phyloP scores from a whole-genome alignment of 1,140 invertebrate species.

The Epicauta chinensis region DNA sequence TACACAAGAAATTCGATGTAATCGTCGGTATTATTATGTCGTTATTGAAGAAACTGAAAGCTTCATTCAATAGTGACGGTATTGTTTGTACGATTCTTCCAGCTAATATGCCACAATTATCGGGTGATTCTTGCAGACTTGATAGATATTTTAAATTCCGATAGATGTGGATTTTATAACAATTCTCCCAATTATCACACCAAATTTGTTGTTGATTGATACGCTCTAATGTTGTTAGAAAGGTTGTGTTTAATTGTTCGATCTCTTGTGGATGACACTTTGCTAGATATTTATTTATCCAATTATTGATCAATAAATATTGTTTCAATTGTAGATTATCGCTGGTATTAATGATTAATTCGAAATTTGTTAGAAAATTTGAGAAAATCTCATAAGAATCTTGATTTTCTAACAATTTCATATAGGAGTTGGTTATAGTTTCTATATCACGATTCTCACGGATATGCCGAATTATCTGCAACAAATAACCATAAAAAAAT shows the following conservation, averaged over 20 bases:
- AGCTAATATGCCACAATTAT: constrained; percentile 28
- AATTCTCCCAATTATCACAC: constrained; percentile 24
- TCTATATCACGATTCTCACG: constrained; percentile 23
- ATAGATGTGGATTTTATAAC: constrained; percentile 29
- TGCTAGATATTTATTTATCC: constrained; percentile 32
- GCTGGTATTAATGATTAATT: constrained; percentile 23
- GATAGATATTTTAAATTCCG: constrained; percentile 28
- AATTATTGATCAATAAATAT: constrained; percentile 29
- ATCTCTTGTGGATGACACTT: constrained; percentile 32
- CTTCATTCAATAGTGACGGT: constrained; percentile 19
- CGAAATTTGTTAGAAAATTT: constrained; percentile 28
- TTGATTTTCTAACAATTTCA: constrained; percentile 18
- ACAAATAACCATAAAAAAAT: too few relatives aligned
- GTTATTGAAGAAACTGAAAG: constrained; percentile 25
- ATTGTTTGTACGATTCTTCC: constrained; percentile 22
- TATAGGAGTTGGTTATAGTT: constrained; percentile 19
- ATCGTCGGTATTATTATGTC: constrained; percentile 24
- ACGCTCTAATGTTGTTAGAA: constrained; percentile 24
- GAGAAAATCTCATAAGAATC: constrained; percentile 14
- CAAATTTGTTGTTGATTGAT: constrained; percentile 27
- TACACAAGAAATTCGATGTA: constrained; percentile 20
- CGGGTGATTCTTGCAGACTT: constrained; percentile 8
- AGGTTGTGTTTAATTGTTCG: constrained; percentile 21
- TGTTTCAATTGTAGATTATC: constrained; percentile 31
- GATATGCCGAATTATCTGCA: constrained; percentile 27